Conservation (phyloP, 2,888 invertebrate species). For the Rhamnusium bicolor region DNA sequence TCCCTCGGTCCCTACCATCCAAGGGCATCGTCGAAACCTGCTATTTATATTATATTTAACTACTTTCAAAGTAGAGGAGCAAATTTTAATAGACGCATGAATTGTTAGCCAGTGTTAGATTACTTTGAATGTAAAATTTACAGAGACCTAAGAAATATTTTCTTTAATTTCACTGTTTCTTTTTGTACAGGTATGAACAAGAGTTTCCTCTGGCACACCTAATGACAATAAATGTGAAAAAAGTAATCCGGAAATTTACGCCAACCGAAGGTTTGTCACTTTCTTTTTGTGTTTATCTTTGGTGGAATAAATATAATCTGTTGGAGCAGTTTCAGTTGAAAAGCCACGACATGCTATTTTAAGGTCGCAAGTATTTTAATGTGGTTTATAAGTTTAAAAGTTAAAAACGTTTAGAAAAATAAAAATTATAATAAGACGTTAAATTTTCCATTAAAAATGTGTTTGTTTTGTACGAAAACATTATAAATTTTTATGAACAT, state of each 20-base stretch:
- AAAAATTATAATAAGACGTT: conserved; percentile 15
- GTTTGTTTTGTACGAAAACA: conserved; percentile 46
- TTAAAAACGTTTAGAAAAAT: conserved; percentile 22
- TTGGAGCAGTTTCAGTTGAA: conserved; percentile 50
- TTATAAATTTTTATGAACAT: conserved; percentile 48
- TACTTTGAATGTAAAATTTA: neutral
- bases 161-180: neutral
- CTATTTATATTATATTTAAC: too few species aligned
- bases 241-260: conserved; percentile 38
- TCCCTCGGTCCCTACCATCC: too few species aligned
- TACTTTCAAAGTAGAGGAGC: too few species aligned
- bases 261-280: conserved; percentile 12
- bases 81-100: too few species aligned
- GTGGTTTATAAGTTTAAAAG: conserved; percentile 33
- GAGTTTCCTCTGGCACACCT: neutral
- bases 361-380: conserved; percentile 54
- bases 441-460: conserved; percentile 37
- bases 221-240: neutral
- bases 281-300: conserved; percentile 33
- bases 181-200: too few species aligned
- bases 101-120: too few species aligned
- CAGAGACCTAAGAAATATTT: neutral
- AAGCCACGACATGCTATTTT: conserved; percentile 58
- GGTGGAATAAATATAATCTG: conserved; percentile 48
- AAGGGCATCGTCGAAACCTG: too few species aligned